Evolutionary conservation across 2,888 invertebrate species (phyloP).

Genomic region (Drosophila barbarae): DNA sequence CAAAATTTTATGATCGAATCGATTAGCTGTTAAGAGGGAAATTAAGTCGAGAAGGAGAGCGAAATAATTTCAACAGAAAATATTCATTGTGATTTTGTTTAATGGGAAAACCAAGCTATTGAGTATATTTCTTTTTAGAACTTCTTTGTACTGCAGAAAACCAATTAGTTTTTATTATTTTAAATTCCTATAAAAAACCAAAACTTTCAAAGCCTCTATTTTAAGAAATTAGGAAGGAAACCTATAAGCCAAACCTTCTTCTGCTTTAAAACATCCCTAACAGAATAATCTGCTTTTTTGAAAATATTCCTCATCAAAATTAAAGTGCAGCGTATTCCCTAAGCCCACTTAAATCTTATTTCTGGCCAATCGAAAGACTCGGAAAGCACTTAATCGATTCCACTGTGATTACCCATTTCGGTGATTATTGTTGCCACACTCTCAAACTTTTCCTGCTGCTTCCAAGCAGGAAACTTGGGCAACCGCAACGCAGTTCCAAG

Average conservation of each 20-base stretch:
- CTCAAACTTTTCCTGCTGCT: slow-evolving; percentile 10
- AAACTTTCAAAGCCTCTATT: neutral
- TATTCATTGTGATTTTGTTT: neutral
- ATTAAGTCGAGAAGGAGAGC: neutral
- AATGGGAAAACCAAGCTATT: too few relatives aligned
- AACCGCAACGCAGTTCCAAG: slow-evolving; percentile 41
- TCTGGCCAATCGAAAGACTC: slow-evolving; percentile 1
- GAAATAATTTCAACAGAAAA: neutral
- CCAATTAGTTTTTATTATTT: too few relatives aligned
- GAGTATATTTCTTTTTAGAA: too few relatives aligned
- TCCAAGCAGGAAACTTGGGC: slow-evolving; percentile 42
- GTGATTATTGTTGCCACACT: slow-evolving; percentile 46
- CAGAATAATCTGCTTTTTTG: too few relatives aligned
- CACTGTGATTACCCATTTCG: slow-evolving; percentile 29
- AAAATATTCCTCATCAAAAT: too few relatives aligned
- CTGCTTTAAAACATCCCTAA: neutral
- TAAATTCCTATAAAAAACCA: neutral
- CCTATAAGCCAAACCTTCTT: neutral
- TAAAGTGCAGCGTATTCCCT: neutral
- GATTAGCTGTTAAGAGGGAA: slow-evolving; percentile 23
- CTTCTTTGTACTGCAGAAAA: too few relatives aligned
- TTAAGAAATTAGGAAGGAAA: neutral
- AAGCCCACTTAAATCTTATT: neutral
- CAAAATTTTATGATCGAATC: slow-evolving; percentile 22
- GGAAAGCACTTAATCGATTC: slow-evolving; percentile 27